These are phyloP conservation scores for Xenopus petersii DNA, from an alignment of 2,797 vertebrate species.

Conservation along the genomic window DNA sequence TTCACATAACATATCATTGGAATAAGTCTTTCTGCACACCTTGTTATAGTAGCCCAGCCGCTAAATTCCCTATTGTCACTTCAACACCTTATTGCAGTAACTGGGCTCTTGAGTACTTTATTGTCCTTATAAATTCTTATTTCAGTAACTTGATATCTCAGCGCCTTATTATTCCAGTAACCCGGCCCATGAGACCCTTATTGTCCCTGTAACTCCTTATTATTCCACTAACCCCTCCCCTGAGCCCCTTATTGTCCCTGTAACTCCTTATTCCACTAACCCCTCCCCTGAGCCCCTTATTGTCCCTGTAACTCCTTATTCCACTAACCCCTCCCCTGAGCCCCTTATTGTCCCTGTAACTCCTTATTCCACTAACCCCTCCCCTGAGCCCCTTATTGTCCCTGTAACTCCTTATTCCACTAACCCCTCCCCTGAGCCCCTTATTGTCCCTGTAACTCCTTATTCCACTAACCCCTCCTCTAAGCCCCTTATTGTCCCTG, in stretches of 20 bases:
- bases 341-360: too few relatives aligned
- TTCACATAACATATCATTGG: background rate
- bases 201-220: conserved; percentile 8
- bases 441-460: too few relatives aligned
- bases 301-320: too few relatives aligned
- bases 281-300: too few relatives aligned
- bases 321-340: too few relatives aligned
- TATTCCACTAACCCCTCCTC: too few relatives aligned
- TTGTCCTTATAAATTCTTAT: conserved; percentile 14
- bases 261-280: background rate
- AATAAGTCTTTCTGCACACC: background rate
- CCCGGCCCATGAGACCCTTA: conserved; percentile 5
- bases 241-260: conserved; percentile 2
- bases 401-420: too few relatives aligned
- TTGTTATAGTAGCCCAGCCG: conserved; percentile 3
- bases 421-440: too few relatives aligned
- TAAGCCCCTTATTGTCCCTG: too few relatives aligned
- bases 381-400: too few relatives aligned
- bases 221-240: conserved; percentile 5
- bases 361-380: too few relatives aligned
- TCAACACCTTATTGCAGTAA: conserved; percentile 9
- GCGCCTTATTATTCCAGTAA: conserved; percentile 27
- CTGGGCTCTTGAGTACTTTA: conserved; percentile 10
- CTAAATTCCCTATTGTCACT: background rate
- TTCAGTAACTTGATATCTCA: conserved; percentile 8